Conservation (phyloP, 1,140 invertebrate genomes). For the Lepidostoma basale region DNA sequence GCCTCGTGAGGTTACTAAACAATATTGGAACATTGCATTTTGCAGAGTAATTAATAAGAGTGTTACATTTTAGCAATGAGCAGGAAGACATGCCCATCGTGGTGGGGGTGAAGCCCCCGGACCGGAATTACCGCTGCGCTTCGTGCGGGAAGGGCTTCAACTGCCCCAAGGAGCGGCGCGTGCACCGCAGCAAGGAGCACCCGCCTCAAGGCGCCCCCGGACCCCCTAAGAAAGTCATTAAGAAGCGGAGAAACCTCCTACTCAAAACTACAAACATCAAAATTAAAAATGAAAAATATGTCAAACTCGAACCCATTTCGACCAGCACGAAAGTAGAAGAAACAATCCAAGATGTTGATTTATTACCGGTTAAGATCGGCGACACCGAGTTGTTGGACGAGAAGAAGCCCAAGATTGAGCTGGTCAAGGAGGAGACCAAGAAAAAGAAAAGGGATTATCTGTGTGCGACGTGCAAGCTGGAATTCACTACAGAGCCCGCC, state of each 20-base stretch:
- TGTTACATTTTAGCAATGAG: conserved; percentile 39
- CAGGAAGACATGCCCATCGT: conserved; percentile 42
- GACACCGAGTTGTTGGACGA: conserved; percentile 26
- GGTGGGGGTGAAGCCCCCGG: conserved; percentile 37
- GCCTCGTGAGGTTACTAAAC: too few relatives aligned
- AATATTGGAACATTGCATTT: too few relatives aligned
- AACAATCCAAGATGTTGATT: background rate
- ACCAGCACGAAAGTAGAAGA: conserved; percentile 18
- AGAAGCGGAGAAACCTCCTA: conserved; percentile 49
- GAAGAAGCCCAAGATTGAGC: conserved; percentile 35
- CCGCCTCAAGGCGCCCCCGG: conserved; percentile 20
- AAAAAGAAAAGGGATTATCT: conserved; percentile 28
- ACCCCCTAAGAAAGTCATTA: conserved; percentile 33
- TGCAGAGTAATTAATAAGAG: background rate
- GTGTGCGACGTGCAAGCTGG: conserved; percentile 51
- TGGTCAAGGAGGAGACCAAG: conserved; percentile 35
- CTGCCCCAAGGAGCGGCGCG: conserved; percentile 68
- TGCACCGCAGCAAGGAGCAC: conserved; percentile 64
- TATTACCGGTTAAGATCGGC: conserved; percentile 1
- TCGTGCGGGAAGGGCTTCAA: conserved; percentile 67
- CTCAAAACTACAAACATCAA: conserved; percentile 48
- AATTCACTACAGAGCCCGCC: conserved; percentile 64
- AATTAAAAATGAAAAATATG: conserved; percentile 35
- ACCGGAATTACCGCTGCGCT: conserved; percentile 62
- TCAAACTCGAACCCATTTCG: conserved; percentile 24